These are phyloP conservation scores for Myoxocephalus aenaeus DNA, from an alignment of 2,797 vertebrate species.

Conservation along the genomic window DNA sequence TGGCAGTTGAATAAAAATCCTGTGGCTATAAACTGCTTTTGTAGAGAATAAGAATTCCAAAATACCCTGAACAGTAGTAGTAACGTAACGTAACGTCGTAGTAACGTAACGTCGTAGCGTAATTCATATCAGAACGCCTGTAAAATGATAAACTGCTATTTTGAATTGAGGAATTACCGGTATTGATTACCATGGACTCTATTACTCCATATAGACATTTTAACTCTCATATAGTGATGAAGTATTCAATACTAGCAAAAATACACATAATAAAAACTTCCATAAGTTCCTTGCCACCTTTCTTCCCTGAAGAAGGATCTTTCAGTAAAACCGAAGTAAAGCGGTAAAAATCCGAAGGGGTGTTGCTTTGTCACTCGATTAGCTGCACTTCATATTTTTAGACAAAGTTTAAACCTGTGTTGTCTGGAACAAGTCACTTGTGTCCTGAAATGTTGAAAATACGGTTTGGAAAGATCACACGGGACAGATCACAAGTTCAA, in stretches of 20 bases:
- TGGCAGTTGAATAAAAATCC: not conserved
- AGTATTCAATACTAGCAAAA: not conserved
- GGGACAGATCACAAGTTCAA: no score
- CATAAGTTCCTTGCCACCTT: not conserved
- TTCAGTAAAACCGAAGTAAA: not conserved
- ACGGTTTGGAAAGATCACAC: no score
- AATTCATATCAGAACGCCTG: not conserved
- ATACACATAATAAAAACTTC: not conserved
- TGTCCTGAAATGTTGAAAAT: slow-evolving; percentile 3
- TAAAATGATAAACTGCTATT: not conserved
- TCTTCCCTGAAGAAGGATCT: not conserved
- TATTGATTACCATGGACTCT: not conserved
- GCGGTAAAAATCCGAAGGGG: not conserved
- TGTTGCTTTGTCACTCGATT: not conserved
- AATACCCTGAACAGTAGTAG: not conserved
- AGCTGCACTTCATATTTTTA: not conserved
- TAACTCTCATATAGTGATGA: not conserved
- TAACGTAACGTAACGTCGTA: no score
- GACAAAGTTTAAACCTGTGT: not conserved
- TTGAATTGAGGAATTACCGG: not conserved
- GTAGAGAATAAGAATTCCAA: not conserved
- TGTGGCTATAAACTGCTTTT: not conserved
- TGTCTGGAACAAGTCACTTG: not conserved
- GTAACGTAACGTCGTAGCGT: no score
- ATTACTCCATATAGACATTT: no score